Evolutionary conservation across 2,888 invertebrate species (phyloP).

Genomic region (Vandiemenella viatica): DNA sequence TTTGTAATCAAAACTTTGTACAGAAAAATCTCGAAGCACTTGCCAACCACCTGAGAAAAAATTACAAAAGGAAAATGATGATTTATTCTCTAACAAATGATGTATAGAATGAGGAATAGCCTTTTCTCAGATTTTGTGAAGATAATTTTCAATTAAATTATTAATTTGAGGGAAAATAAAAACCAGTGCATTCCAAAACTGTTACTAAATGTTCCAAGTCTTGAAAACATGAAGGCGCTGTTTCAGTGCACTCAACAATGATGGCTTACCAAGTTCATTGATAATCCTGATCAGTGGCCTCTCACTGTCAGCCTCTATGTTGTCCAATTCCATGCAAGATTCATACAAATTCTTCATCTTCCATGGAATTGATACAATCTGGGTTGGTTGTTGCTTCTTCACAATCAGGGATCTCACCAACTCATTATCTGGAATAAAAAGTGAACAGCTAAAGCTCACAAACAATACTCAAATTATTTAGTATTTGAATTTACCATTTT

Average conservation of each 20-base stretch:
- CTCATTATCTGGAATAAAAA: slow-evolving; percentile 27
- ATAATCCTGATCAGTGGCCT: slow-evolving; percentile 31
- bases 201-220: too few species aligned
- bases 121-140: neutral
- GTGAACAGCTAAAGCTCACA: too few species aligned
- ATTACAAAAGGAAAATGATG: slow-evolving; percentile 1
- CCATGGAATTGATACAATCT: slow-evolving; percentile 32
- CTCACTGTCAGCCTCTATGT: slow-evolving; percentile 31
- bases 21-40: slow-evolving; percentile 30
- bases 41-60: slow-evolving; percentile 34
- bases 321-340: slow-evolving; percentile 31
- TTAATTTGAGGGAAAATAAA: slow-evolving; percentile 9
- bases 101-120: too few species aligned
- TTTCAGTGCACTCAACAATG: neutral
- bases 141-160: neutral
- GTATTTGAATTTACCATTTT: too few species aligned
- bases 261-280: slow-evolving; percentile 31
- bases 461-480: too few species aligned
- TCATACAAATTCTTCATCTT: slow-evolving; percentile 43
- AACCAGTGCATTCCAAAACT: slow-evolving; percentile 2
- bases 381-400: slow-evolving; percentile 29
- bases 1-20: slow-evolving; percentile 29
- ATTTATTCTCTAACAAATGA: too few species aligned
- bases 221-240: too few species aligned
- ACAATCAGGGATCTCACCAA: slow-evolving; percentile 32